phyloP scores from a whole-genome alignment of 2,888 invertebrate genomes.

The Andrena minutula region DNA sequence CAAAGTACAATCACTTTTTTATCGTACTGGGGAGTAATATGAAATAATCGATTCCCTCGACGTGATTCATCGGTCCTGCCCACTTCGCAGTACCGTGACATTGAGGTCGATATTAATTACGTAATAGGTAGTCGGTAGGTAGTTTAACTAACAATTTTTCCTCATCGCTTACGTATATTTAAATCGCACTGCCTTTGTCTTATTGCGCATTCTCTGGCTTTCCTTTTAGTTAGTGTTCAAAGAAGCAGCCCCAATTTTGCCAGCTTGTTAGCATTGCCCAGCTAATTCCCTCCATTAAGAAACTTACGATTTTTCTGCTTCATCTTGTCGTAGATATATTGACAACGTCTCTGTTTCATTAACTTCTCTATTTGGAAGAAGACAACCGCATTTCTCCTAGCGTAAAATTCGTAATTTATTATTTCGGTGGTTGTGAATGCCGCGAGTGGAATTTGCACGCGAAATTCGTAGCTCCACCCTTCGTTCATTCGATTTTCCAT shows the following conservation, averaged over 20 bases:
- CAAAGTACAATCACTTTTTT: neutral
- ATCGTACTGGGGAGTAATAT: neutral
- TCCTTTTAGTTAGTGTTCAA: slow-evolving; percentile 10
- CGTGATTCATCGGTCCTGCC: slow-evolving; percentile 64
- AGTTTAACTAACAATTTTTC: slow-evolving; percentile 51
- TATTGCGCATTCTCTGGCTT: neutral
- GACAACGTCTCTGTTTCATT: neutral
- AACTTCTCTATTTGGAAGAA: neutral
- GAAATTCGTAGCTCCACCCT: neutral
- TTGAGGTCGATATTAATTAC: slow-evolving; percentile 61
- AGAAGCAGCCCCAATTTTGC: slow-evolving; percentile 3
- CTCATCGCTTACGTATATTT: neutral
- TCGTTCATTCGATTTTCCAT: slow-evolving; percentile 40
- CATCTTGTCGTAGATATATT: neutral
- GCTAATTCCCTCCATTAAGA: slow-evolving; percentile 11
- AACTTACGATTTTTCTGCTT: slow-evolving; percentile 10
- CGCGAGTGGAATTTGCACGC: slow-evolving; percentile 9
- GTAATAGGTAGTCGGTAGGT: slow-evolving; percentile 44
- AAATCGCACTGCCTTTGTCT: slow-evolving; percentile 11
- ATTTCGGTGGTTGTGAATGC: neutral
- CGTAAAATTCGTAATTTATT: slow-evolving; percentile 11
- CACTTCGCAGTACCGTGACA: slow-evolving; percentile 47
- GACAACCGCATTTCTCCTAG: neutral
- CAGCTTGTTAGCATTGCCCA: slow-evolving; percentile 13
- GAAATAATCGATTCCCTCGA: slow-evolving; percentile 54